A percentile compares a stretch with the other conserved stretches of the same genome.
phyloP scores from a whole-genome alignment of 2,113 vertebrate genomes.

The Hippoglossus stenolepis region DNA sequence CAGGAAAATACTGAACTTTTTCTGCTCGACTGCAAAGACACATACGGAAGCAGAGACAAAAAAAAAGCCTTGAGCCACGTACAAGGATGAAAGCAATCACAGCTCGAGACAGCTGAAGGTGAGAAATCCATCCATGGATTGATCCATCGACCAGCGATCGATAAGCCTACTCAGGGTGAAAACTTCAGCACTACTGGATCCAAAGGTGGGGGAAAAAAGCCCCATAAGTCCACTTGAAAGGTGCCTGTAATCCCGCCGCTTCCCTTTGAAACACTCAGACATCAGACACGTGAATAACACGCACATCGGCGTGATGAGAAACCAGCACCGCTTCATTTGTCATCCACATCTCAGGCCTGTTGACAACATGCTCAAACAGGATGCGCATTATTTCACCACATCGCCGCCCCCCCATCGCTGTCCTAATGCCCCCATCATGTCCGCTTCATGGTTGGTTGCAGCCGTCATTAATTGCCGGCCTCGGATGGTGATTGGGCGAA shows the following conservation, averaged over 20 bases:
- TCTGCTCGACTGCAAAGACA: not conserved
- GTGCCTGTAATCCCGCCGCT: constrained; percentile 32
- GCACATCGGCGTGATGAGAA: constrained; percentile 64
- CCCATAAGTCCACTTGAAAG: constrained; percentile 33
- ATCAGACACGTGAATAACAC: constrained; percentile 54
- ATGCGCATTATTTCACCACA: constrained; percentile 37
- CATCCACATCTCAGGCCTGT: constrained; percentile 63
- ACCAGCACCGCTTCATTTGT: constrained; percentile 68
- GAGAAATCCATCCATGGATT: constrained; percentile 56
- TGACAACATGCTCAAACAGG: constrained; percentile 71
- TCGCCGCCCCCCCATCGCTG: constrained; percentile 47
- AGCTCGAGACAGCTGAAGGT: constrained; percentile 39
- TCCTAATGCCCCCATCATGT: constrained; percentile 76
- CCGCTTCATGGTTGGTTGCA: constrained; percentile 73
- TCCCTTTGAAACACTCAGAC: constrained; percentile 41
- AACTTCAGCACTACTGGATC: constrained; percentile 31
- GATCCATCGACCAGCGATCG: constrained; percentile 35
- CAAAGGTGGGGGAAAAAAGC: not conserved
- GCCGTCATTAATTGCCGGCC: constrained; percentile 62
- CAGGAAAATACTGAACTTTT: not conserved
- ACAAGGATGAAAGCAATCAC: constrained; percentile 27
- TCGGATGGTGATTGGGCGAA: constrained; percentile 63
- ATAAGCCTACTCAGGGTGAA: constrained; percentile 37
- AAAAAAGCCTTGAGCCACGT: constrained; percentile 21
- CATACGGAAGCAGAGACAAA: not conserved